Conservation (phyloP, 2,888 invertebrate genomes). For the Rhodophaea formosa region DNA sequence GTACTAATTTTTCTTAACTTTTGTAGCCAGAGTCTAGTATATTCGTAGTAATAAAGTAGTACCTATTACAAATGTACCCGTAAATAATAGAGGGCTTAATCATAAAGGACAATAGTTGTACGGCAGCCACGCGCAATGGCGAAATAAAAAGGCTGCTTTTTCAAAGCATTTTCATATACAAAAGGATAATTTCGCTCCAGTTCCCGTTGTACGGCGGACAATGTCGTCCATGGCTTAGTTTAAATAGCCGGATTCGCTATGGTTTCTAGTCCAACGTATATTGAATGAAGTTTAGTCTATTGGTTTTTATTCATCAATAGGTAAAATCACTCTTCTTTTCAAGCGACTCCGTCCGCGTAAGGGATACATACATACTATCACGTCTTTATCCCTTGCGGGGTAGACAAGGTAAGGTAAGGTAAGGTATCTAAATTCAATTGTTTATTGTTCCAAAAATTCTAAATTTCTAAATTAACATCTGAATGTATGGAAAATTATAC, state of each 20-base stretch:
- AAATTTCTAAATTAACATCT: too few relatives aligned
- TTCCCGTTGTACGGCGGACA: constrained; percentile 44
- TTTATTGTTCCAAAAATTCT: too few relatives aligned
- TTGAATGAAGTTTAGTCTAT: neutral
- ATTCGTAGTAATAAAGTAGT: neutral
- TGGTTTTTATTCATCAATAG: neutral
- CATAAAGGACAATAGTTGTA: constrained; percentile 32
- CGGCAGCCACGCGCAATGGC: constrained; percentile 30
- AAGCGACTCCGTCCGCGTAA: too few relatives aligned
- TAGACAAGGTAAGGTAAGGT: too few relatives aligned
- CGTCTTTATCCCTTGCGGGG: too few relatives aligned
- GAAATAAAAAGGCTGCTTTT: constrained; percentile 49
- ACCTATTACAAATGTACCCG: neutral
- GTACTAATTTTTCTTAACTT: too few relatives aligned
- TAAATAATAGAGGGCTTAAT: constrained; percentile 25
- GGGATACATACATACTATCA: too few relatives aligned
- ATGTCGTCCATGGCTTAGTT: constrained; percentile 47
- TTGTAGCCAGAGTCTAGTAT: neutral
- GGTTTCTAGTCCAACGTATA: constrained; percentile 16
- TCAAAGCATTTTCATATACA: constrained; percentile 61
- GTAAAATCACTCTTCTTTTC: too few relatives aligned
- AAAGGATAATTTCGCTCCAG: constrained; percentile 64
- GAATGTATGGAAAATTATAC: too few relatives aligned
- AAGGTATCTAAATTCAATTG: too few relatives aligned
- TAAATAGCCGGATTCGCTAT: constrained; percentile 44